Evolutionary conservation across 2,888 invertebrate species (phyloP), one percentile per base, ranked within the genome.

Genomic region (Oligia latruncula): DNA sequence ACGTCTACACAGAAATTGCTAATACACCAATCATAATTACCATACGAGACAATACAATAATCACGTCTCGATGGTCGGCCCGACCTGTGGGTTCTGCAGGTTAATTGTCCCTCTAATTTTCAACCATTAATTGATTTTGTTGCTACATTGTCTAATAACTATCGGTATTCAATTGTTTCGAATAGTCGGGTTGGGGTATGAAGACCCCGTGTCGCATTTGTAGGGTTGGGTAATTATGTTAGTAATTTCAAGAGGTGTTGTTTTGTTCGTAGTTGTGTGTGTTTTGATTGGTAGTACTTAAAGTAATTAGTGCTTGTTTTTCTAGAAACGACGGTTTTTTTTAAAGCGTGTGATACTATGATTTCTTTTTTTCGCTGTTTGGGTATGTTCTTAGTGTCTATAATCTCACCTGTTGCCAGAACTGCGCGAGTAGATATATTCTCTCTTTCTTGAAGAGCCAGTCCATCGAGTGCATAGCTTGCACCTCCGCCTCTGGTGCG

Each of bases 381-480:
- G 2, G 13, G 0, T 60, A 68, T 1, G 0, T 46, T 17, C 0
- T 67, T 49, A 66, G n/a, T 35, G 20, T 58, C 1, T 40, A 1
- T 64, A 60, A 60, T 74, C 98, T 98, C 97, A 99, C 99, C 98
- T 99, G 99, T 98, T 99, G 99, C 99, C 99, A 99, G 97, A 99
- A 99, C 97, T 99, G 99, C 95, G 98, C 98, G 95, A 99, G 98
- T 95, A 99, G 97, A 97, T 98, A 99, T 97, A 99, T 98, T 97
- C 98, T 97, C 97, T 99, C 99, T 97, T 99, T 99, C 98, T 99
- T 99, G 98, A 99, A 99, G 96, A 99, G 98, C 99, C 99, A 99
- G 98, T 99, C 99, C 99, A 99, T 98, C 95, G 98, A 98, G 98
- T 98, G 98, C 98, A 98, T 98, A 97, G 98, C 98, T 98, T 98